A percentile compares a stretch with the other conserved stretches of the same genome.
Evolutionary conservation across 2,797 vertebrate species (phyloP).

Genomic region (Gallirallus australis): DNA sequence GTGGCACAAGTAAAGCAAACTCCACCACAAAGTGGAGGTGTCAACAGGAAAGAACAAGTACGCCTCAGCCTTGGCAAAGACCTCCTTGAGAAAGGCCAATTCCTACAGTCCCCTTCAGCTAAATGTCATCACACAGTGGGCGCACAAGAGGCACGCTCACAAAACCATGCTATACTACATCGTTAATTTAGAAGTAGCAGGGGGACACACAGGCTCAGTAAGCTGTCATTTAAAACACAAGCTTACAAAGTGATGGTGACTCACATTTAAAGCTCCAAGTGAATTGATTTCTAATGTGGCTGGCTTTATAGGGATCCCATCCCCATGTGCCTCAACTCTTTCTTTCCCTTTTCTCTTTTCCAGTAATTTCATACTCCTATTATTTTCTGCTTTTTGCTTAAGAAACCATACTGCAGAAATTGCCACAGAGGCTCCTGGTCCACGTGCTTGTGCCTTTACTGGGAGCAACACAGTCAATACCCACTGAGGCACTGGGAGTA

Average conservation of each 20-base stretch:
- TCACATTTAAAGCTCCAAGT: neutral
- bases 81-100: neutral
- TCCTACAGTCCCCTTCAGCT: neutral
- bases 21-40: neutral
- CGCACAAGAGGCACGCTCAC: neutral
- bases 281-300: neutral
- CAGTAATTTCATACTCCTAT: neutral
- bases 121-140: neutral
- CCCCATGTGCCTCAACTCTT: neutral
- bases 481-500: neutral
- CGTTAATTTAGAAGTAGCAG: neutral
- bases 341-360: neutral
- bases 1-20: neutral
- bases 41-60: neutral
- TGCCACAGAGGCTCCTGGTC: neutral
- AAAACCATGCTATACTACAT: neutral
- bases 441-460: fast-evolving
- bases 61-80: neutral
- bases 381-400: neutral
- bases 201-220: neutral
- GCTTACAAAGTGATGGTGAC: neutral
- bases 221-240: neutral
- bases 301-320: neutral
- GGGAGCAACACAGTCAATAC: neutral
- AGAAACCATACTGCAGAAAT: neutral